Base-by-base conservation (phyloP, 2,888 invertebrate species). In the Rotaria magnacalcarata region DNA sequence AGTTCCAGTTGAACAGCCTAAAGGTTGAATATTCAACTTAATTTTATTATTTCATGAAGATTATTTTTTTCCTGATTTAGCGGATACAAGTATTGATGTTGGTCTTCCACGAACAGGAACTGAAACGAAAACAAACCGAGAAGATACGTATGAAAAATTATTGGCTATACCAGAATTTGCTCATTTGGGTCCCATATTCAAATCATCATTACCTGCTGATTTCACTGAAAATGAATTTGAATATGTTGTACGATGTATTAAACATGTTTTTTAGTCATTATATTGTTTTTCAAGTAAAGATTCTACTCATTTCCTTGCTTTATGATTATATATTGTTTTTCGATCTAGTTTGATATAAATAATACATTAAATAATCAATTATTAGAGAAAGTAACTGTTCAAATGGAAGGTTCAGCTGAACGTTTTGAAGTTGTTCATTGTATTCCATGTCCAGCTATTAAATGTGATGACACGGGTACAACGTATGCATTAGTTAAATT, bases 141-240 rank as follows among this genome's bases (percentile, higher is more conserved):
- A 96, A 91, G 96, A 96, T 90, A 93, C 94, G 87, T 96, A 94
- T 90, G 95, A 95, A 87, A 95, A 95, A 90, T 91, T 97, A 86
- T 92, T 94, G 0, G 93, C 93, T 88, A 93, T 98, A 85, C 96
- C 97, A 0, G 94, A 95, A 86, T 92, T 97, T 50, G 94, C 92
- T 54, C 89, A 89, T 87, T 74, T 88, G 47, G 93, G 96, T 0
- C 94, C 95, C 0, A 89, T 93, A 86, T 94, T 94, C 90, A 54
- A 54, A 54, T 54, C 21, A 89, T 93, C 86, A 96, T 98, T 87
- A 43, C 94, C 96, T 0, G 93, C 95, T 21, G 96, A 97, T 89
- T 93, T 99, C 86, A 99, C 99, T 0, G 99, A 99, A 92, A 94
- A 96, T 0, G 98, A 99, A 92, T 98, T 98, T 0, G 99, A 99